Base-by-base conservation (phyloP, 2,113 vertebrate species). In the Eretmochelys imbricata region DNA sequence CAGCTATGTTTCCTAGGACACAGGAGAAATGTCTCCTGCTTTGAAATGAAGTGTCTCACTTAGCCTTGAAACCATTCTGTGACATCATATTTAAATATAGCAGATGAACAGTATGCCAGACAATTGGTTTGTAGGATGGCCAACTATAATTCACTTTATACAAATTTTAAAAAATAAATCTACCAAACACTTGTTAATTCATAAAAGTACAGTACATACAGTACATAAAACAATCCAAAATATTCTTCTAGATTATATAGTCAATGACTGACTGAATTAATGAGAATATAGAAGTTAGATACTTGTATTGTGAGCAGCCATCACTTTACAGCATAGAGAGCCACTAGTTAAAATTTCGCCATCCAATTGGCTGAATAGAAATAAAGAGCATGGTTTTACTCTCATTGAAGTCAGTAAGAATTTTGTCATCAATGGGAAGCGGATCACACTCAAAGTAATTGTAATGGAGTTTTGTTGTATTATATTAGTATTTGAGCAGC, bases 41-140 rank as follows among this genome's bases (percentile, higher is more conserved):
- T 92, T 92, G 86, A 92, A 85, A 86, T 88, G 24, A 69, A 92
- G 69, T 82, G 35, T 85, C 3, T 85, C 46, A 35, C 65, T 92
- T 92, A 89, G 49, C 72, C 87, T 89, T 62, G 59, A 87, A 93
- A 83, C 46, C 20, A 16, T 89, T 91, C 94, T 69, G 7, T 76
- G 87, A 72, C 75, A 84, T 92, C 48, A 53, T 25, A 87, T 79
- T 5, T 49, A 72, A 16, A 81, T 48, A 54, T 20, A 54, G n/a
- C 10, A 62, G 49, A 48, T 48, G 12, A 11, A 49, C 59, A 13
- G 17, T 85, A 20, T 31, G 11, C 51, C 51, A 14, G 49, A 10
- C 76, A 84, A 87, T 25, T n/a, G 48, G 2, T 35, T 17, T 84
- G 42, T 27, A 81, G 55, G 38, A 80, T 51, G 24, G 51, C 14